Conservation (phyloP, 2,797 vertebrate species). For the Myotis vivesi region DNA sequence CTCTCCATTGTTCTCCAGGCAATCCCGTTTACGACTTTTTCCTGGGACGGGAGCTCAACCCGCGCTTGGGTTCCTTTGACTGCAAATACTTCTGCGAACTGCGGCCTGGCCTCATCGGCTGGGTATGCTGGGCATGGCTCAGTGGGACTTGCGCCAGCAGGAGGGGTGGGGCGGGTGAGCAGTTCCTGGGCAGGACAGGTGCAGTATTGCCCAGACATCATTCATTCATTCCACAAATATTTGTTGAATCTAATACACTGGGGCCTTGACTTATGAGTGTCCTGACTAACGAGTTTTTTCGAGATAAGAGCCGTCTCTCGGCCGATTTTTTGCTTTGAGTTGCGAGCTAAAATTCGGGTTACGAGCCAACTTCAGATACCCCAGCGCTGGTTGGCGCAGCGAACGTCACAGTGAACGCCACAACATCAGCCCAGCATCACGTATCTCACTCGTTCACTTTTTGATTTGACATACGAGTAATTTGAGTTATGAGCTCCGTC, state of each 20-base stretch:
- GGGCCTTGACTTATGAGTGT: too few relatives aligned
- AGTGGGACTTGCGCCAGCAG: background rate
- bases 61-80: conserved; percentile 90
- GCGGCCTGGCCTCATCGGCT: conserved; percentile 93
- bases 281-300: too few relatives aligned
- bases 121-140: conserved; percentile 86
- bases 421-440: too few relatives aligned
- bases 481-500: too few relatives aligned
- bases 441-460: too few relatives aligned
- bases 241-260: background rate
- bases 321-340: too few relatives aligned
- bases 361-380: too few relatives aligned
- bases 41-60: conserved; percentile 93
- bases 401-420: too few relatives aligned
- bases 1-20: conserved; percentile 78
- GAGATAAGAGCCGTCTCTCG: too few relatives aligned
- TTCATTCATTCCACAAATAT: background rate
- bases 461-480: too few relatives aligned
- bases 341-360: too few relatives aligned
- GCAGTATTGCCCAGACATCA: background rate
- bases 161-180: background rate
- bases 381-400: too few relatives aligned
- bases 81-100: conserved; percentile 95
- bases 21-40: conserved; percentile 93
- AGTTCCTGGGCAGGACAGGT: background rate